A percentile compares a stretch with the other conserved stretches of the same genome.
phyloP scores from a whole-genome alignment of 1,140 invertebrate genomes.

The Diploscapter pachys region DNA sequence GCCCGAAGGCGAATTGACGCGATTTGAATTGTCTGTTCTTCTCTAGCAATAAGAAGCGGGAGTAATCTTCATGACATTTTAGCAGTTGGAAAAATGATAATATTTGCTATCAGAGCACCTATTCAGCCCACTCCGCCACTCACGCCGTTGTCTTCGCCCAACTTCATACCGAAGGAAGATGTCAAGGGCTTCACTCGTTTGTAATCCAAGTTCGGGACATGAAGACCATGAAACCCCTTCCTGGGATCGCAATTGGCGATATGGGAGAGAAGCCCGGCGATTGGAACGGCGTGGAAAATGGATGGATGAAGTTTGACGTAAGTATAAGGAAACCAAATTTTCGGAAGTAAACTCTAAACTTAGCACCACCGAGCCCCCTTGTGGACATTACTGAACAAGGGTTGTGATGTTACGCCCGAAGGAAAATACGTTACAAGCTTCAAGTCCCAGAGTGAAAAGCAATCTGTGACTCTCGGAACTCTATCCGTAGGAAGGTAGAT shows the following conservation, averaged over 20 bases:
- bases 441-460: conserved; percentile 54
- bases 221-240: conserved; percentile 70
- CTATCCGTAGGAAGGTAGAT: conserved; percentile 71
- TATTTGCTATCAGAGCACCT: conserved; percentile 6
- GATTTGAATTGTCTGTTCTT: too few species aligned
- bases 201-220: conserved; percentile 77
- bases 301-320: conserved; percentile 62
- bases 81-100: conserved; percentile 1
- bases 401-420: conserved; percentile 77
- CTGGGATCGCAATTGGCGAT: conserved; percentile 76
- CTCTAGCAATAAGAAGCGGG: too few species aligned
- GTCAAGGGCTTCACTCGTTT: conserved; percentile 80
- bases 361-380: conserved; percentile 75
- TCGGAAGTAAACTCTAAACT: background rate
- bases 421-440: conserved; percentile 74
- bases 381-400: conserved; percentile 77
- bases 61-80: background rate
- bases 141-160: conserved; percentile 84
- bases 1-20: too few species aligned
- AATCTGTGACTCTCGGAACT: conserved; percentile 68
- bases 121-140: conserved; percentile 74
- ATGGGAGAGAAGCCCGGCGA: conserved; percentile 80
- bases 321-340: background rate
- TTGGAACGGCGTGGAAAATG: conserved; percentile 84
- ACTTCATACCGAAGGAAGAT: conserved; percentile 68